Evolutionary conservation across 2,888 invertebrate genomes (phyloP).

Genomic region (Ornithoptera alexandrae): DNA sequence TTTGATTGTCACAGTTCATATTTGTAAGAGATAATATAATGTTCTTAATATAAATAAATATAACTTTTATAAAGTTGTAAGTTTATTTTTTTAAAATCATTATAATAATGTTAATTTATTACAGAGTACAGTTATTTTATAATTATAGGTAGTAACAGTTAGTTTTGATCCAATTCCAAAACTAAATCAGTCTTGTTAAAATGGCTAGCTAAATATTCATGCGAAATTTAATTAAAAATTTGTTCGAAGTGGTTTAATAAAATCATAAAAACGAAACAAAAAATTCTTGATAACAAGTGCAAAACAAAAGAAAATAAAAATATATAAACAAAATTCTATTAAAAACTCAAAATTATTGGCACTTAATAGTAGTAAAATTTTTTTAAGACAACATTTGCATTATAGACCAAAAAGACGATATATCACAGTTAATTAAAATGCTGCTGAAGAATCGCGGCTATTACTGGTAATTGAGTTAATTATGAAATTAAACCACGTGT

Average conservation of each 20-base stretch:
- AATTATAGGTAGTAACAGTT: conserved; percentile 71
- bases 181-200: conserved; percentile 81
- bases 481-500: background rate
- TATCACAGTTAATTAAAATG: conserved; percentile 67
- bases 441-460: conserved; percentile 42
- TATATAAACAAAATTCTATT: conserved; percentile 55
- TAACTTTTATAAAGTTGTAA: conserved; percentile 12
- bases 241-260: conserved; percentile 52
- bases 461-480: background rate
- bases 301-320: conserved; percentile 53
- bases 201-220: conserved; percentile 72
- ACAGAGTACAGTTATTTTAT: conserved; percentile 77
- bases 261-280: conserved; percentile 52
- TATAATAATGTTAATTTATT: conserved; percentile 76
- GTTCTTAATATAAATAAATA: conserved; percentile 13
- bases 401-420: conserved; percentile 42
- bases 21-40: background rate
- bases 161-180: conserved; percentile 72
- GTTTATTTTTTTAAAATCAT: conserved; percentile 27
- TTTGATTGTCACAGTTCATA: background rate
- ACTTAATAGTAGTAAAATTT: conserved; percentile 50
- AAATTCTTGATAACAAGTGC: conserved; percentile 50
- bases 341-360: conserved; percentile 63
- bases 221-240: conserved; percentile 60
- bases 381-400: conserved; percentile 38